Evolutionary conservation across 2,888 invertebrate genomes (phyloP).

Genomic region (Bombylius discolor): DNA sequence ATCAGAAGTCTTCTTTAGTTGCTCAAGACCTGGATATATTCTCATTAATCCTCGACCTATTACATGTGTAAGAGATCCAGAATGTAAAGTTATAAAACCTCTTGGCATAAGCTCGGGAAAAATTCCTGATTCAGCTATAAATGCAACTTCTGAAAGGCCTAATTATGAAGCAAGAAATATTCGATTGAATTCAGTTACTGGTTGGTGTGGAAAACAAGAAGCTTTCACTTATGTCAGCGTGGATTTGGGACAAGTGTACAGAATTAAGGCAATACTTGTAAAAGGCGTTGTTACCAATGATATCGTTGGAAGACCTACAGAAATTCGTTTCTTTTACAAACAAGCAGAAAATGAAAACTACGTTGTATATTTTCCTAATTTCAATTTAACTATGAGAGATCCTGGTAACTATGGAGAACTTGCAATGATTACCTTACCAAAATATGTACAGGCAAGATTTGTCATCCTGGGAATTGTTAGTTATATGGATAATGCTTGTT

Average conservation of each 20-base stretch:
- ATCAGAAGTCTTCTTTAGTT: slow-evolving; percentile 81
- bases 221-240: slow-evolving; percentile 93
- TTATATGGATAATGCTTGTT: slow-evolving; percentile 91
- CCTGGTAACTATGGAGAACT: slow-evolving; percentile 95
- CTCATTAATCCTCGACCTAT: slow-evolving; percentile 83
- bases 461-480: slow-evolving; percentile 91
- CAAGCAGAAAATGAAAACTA: slow-evolving; percentile 88
- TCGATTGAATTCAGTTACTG: slow-evolving; percentile 81
- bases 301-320: slow-evolving; percentile 88
- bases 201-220: slow-evolving; percentile 95
- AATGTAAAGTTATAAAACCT: slow-evolving; percentile 84
- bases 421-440: slow-evolving; percentile 89
- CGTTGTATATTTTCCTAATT: slow-evolving; percentile 93
- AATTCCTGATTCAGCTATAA: slow-evolving; percentile 90
- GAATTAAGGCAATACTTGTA: slow-evolving; percentile 83
- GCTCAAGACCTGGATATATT: slow-evolving; percentile 83
- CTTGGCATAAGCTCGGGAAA: slow-evolving; percentile 81
- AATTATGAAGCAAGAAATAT: slow-evolving; percentile 86
- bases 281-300: slow-evolving; percentile 92
- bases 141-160: slow-evolving; percentile 84
- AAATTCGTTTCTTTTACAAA: slow-evolving; percentile 94
- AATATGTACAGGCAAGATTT: slow-evolving; percentile 85
- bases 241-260: slow-evolving; percentile 82
- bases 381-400: slow-evolving; percentile 85
- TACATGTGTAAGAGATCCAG: slow-evolving; percentile 80